Evolutionary conservation across 2,113 vertebrate genomes (phyloP).

Genomic region (Rostratula benghalensis): DNA sequence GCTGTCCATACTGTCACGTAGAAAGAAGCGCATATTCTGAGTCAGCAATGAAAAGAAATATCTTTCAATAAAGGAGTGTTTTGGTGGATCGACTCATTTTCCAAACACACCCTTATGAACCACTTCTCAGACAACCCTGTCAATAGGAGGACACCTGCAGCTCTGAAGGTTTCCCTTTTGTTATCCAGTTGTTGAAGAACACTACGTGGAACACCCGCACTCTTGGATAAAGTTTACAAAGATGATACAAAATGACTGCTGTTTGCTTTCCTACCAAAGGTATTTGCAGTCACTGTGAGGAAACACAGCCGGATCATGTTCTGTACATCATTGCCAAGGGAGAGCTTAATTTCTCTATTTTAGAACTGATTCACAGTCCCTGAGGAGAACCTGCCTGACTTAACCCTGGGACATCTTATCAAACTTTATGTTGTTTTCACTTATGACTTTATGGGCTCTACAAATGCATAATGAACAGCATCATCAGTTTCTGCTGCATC

Average conservation of each 20-base stretch:
- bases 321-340: neutral
- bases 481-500: neutral
- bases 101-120: neutral
- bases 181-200: neutral
- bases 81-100: neutral
- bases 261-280: neutral
- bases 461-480: neutral
- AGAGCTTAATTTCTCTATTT: neutral
- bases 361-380: neutral
- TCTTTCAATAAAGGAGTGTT: neutral
- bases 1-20: neutral
- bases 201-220: neutral
- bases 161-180: slow-evolving; percentile 33
- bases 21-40: neutral
- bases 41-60: neutral
- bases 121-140: neutral
- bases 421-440: neutral
- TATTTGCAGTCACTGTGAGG: neutral
- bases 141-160: slow-evolving; percentile 12
- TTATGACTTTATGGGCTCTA: neutral
- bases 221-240: neutral
- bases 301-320: neutral
- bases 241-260: neutral
- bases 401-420: neutral
- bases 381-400: neutral